Evolutionary conservation across 2,113 vertebrate species (phyloP).

Genomic region (Perca flavescens): DNA sequence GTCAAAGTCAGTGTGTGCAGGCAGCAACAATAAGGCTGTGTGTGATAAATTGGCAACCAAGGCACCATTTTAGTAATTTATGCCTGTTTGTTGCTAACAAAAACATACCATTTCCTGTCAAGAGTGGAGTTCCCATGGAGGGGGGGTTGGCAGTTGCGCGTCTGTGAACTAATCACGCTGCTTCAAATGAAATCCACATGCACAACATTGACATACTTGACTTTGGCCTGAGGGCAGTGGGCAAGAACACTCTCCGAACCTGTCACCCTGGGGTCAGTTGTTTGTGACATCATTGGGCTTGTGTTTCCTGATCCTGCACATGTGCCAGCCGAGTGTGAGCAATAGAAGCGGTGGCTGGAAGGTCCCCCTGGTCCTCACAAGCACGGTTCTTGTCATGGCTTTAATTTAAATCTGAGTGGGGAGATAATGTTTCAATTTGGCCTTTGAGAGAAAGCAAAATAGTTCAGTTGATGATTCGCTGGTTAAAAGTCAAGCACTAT

Average conservation of each 20-base stretch:
- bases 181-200: conserved; percentile 82
- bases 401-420: conserved; percentile 55
- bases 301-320: conserved; percentile 67
- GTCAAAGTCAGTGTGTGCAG: conserved; percentile 11
- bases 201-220: conserved; percentile 63
- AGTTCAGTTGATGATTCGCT: conserved; percentile 49
- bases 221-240: conserved; percentile 62
- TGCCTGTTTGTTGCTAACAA: conserved; percentile 71
- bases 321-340: conserved; percentile 43
- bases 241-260: conserved; percentile 58
- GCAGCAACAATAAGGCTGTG: conserved; percentile 46
- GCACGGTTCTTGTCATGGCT: conserved; percentile 43
- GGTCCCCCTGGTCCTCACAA: conserved; percentile 12
- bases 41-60: conserved; percentile 57
- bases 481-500: conserved; percentile 43
- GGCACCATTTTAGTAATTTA: conserved; percentile 66
- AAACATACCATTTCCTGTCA: conserved; percentile 75
- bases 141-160: conserved; percentile 44
- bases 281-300: conserved; percentile 69
- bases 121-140: conserved; percentile 60
- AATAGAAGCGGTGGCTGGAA: conserved; percentile 29
- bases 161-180: conserved; percentile 60
- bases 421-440: conserved; percentile 63
- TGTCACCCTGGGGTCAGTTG: conserved; percentile 68
- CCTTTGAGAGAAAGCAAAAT: conserved; percentile 57